Conservation (phyloP, 2,113 vertebrate species). For the Genyomyrus donnyi region DNA sequence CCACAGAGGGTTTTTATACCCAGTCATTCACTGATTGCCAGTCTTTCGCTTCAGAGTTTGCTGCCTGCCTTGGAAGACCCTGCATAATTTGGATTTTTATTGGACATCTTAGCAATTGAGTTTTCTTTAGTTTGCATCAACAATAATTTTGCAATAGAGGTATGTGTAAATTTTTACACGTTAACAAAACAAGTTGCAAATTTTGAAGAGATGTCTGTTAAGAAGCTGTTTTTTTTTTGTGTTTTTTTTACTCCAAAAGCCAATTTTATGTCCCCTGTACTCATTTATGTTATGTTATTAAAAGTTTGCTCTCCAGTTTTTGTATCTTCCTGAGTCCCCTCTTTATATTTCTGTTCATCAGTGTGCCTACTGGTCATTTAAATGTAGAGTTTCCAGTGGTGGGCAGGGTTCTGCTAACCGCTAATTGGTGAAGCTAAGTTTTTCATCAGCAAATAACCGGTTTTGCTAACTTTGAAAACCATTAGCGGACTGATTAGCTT, state of each 20-base stretch:
- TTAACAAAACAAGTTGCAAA: neutral
- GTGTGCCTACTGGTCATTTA: neutral
- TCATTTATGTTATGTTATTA: slow-evolving; percentile 1
- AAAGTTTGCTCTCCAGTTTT: neutral
- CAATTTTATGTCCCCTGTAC: neutral
- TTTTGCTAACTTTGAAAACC: neutral
- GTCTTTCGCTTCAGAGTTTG: neutral
- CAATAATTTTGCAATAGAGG: neutral
- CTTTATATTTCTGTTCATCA: neutral
- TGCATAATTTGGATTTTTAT: slow-evolving; percentile 9
- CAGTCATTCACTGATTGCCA: neutral
- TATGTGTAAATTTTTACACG: slow-evolving; percentile 6
- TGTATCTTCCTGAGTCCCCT: neutral
- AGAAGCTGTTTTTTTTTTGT: neutral
- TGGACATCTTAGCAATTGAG: neutral
- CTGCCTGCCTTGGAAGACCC: slow-evolving; percentile 1
- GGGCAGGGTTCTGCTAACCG: neutral
- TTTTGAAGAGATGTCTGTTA: neutral
- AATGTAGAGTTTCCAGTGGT: neutral
- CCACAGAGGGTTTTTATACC: neutral
- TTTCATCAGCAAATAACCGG: neutral
- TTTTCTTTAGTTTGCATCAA: neutral
- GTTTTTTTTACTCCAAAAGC: neutral
- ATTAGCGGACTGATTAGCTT: neutral
- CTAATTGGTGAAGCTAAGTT: neutral